Evolutionary conservation across 2,888 invertebrate species (phyloP), one percentile per base, ranked within the genome.

Genomic region (Tillus elongatus): DNA sequence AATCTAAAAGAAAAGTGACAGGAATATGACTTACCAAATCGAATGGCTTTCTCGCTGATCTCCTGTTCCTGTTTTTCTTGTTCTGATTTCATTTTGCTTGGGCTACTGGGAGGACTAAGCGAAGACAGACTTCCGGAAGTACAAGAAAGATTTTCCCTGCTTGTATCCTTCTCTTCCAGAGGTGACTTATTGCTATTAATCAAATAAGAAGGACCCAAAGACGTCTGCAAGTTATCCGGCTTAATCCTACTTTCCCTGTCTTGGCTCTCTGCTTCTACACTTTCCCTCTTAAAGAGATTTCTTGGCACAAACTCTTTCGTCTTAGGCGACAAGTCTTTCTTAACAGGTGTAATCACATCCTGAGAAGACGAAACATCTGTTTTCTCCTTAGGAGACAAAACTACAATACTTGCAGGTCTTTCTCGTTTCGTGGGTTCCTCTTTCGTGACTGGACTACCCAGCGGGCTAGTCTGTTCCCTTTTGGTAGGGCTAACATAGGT

Each of bases 61-160:
- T 74, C 73, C 34, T 70, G 67, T 49, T 74, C 73, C 52, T 74
- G 73, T 49, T 74, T 74, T 47, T 65, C 65, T 42, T 59, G 57
- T 41, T 63, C 64, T 13, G 59, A 60, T 43, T 54, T 60, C 26
- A 57, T 34, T 39, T 54, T 57, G 36, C 58, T 56, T 1, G 72
- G 66, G 50, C 67, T 67, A 36, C 63, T 66, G 1, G 66, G 65
- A 19, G 66, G 64, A 49, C 66, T 66, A 12, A 66, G 47, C 8
- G 66, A 67, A 2, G 64, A 64, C 39, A 66, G 47, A 53, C 65
- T 66, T 8, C 61, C 64, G n/a, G 64, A 63, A 12, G 64, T 63
- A 2, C 52, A 62, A 12, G 64, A 64, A 39, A 65, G 47, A 49
- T 58, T 65, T 39, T 66, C 65, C 39, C 56, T 56, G 30, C 46